Evolutionary conservation across 2,888 invertebrate genomes (phyloP).

Genomic region (Agrotis ipsilon): DNA sequence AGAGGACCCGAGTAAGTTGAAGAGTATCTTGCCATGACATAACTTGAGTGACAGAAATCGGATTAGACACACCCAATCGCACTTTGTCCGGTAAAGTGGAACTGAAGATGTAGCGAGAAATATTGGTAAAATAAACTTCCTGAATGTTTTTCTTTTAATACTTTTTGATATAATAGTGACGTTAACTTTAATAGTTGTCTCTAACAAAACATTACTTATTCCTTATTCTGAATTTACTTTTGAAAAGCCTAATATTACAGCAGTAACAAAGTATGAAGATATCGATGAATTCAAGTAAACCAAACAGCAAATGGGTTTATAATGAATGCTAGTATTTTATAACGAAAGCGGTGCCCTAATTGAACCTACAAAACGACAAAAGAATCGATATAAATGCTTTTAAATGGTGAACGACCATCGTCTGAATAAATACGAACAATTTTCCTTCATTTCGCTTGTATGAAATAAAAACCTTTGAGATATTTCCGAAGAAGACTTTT

Average conservation of each 20-base stretch:
- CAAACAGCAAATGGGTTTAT: slow-evolving; percentile 30
- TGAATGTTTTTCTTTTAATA: slow-evolving; percentile 13
- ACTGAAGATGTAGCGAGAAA: slow-evolving; percentile 28
- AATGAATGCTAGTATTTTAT: slow-evolving; percentile 32
- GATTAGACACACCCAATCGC: slow-evolving; percentile 45
- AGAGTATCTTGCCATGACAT: slow-evolving; percentile 23
- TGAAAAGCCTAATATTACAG: slow-evolving; percentile 4
- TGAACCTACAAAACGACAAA: slow-evolving; percentile 28
- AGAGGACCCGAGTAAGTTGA: slow-evolving; percentile 15
- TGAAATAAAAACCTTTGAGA: slow-evolving; percentile 63
- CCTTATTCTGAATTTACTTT: not conserved
- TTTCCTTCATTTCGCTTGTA: slow-evolving; percentile 41
- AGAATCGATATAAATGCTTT: slow-evolving; percentile 40
- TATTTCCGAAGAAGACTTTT: slow-evolving; percentile 71
- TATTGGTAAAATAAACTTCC: slow-evolving; percentile 22
- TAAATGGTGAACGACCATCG: slow-evolving; percentile 40
- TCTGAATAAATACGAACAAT: slow-evolving; percentile 49
- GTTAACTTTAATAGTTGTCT: not conserved
- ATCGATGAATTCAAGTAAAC: slow-evolving; percentile 7
- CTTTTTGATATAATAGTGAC: not conserved
- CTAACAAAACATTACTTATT: not conserved
- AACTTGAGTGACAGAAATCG: slow-evolving; percentile 49
- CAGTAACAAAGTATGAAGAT: not conserved
- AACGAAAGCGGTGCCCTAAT: slow-evolving; percentile 16
- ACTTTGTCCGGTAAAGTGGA: slow-evolving; percentile 36